phyloP scores from a whole-genome alignment of 30 jellyfish, hydroid and myxozoan genomes.

The Aurelia aurita region DNA sequence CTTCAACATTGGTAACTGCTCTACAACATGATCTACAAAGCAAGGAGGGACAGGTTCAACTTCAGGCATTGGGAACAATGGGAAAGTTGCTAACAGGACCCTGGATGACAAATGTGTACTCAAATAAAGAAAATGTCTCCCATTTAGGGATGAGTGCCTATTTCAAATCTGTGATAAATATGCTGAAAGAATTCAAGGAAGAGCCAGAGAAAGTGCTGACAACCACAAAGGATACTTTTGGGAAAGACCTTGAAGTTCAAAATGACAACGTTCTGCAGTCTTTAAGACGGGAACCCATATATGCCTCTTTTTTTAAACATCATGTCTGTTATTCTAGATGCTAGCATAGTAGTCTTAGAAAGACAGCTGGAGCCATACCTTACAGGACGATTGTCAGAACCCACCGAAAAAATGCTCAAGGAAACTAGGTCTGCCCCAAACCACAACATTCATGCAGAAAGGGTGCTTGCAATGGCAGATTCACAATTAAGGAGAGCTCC shows the following conservation, averaged over 20 bases:
- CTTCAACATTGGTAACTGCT: background rate
- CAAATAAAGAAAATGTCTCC: too few relatives aligned
- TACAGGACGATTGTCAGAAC: conserved; percentile 30
- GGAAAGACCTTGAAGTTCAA: background rate
- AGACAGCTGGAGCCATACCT: background rate
- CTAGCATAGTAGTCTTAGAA: conserved; percentile 4
- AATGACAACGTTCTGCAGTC: background rate
- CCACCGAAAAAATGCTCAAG: conserved; percentile 17
- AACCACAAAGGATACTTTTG: conserved; percentile 1
- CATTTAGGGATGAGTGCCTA: conserved; percentile 1
- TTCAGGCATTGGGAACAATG: conserved; percentile 16
- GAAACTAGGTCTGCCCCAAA: conserved; percentile 18
- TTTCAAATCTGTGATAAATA: background rate
- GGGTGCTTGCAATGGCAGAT: conserved; percentile 33
- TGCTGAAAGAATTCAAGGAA: background rate
- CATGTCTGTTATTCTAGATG: conserved; percentile 1
- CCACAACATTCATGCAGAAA: conserved; percentile 26
- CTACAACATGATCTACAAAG: background rate
- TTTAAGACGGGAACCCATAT: conserved; percentile 7
- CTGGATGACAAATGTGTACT: conserved; percentile 12
- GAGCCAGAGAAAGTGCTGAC: background rate
- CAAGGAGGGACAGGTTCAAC: too few relatives aligned
- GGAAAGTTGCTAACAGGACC: conserved; percentile 26
- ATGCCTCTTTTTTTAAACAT: background rate
- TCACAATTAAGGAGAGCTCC: conserved; percentile 34